Percentiles rank a stretch among this genome's conserved stretches.
These are phyloP conservation scores for Chymomyza amoena DNA, from an alignment of 2,888 invertebrate species.

Conservation along the genomic window DNA sequence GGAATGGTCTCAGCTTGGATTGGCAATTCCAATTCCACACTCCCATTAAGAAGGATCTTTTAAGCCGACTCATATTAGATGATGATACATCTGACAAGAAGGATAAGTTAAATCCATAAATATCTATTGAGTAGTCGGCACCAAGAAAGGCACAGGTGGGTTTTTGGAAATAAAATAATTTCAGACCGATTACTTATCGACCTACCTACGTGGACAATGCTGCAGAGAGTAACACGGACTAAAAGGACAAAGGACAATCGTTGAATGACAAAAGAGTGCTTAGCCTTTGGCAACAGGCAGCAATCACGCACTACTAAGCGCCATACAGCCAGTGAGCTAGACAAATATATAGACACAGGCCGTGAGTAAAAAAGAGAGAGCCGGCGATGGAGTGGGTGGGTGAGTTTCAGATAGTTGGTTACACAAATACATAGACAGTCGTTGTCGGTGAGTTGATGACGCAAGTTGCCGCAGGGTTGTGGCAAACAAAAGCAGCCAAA, in stretches of 20 bases:
- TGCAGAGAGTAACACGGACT: not conserved
- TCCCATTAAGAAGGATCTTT: too few species aligned
- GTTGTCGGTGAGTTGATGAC: not conserved
- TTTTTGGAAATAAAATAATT: too few species aligned
- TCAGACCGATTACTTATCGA: too few species aligned
- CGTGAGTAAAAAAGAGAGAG: slow-evolving; percentile 16
- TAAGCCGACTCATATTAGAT: too few species aligned
- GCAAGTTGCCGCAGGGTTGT: not conserved
- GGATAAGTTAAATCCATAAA: too few species aligned
- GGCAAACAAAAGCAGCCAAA: slow-evolving; percentile 3
- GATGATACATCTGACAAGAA: too few species aligned
- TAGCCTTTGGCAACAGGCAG: slow-evolving; percentile 72
- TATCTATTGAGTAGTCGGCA: too few species aligned
- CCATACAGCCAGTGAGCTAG: slow-evolving; percentile 2
- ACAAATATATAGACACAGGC: slow-evolving; percentile 7
- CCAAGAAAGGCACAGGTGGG: too few species aligned
- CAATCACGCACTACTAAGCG: slow-evolving; percentile 53
- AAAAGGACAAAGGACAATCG: slow-evolving; percentile 68
- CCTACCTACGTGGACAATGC: slow-evolving; percentile 46
- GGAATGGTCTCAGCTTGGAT: too few species aligned
- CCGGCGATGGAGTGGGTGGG: slow-evolving; percentile 1
- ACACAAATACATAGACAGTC: not conserved
- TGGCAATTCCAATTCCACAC: too few species aligned
- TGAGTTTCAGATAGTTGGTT: slow-evolving; percentile 1
- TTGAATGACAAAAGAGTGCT: slow-evolving; percentile 69